Evolutionary conservation across 53 echinoderm and acorn worm genomes (phyloP).

Genomic region (Astropecten irregularis): DNA sequence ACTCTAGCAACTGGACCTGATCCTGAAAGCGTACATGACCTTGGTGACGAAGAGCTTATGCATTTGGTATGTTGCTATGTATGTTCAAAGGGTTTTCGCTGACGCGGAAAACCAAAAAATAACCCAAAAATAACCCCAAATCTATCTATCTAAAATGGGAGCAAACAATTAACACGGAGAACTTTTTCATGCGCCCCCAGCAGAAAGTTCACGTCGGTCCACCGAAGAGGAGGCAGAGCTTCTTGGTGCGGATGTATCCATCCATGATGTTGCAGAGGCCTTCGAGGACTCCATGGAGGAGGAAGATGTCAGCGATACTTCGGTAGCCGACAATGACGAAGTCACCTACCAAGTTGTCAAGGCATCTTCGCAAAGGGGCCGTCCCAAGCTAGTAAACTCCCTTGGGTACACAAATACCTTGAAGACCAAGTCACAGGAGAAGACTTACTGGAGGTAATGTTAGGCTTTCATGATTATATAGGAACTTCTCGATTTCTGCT

Average conservation of each 20-base stretch:
- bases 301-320: background rate
- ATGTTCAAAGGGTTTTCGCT: too few species aligned
- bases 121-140: too few species aligned
- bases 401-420: background rate
- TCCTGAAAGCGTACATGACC: too few species aligned
- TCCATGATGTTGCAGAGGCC: background rate
- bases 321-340: background rate
- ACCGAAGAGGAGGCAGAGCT: constrained; percentile 11
- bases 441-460: constrained; percentile 14
- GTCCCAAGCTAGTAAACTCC: background rate
- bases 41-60: too few species aligned
- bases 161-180: constrained; percentile 20
- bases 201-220: too few species aligned
- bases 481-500: too few species aligned
- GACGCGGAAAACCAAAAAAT: too few species aligned
- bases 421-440: background rate
- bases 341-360: background rate
- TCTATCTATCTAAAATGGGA: too few species aligned
- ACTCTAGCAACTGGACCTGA: too few species aligned
- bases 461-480: too few species aligned
- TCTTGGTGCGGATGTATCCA: background rate
- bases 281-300: background rate
- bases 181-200: constrained; percentile 31
- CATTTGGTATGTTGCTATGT: too few species aligned
- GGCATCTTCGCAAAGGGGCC: background rate